Conservation (phyloP, 2,113 vertebrate genomes). For the Ceyx cyanopectus region DNA sequence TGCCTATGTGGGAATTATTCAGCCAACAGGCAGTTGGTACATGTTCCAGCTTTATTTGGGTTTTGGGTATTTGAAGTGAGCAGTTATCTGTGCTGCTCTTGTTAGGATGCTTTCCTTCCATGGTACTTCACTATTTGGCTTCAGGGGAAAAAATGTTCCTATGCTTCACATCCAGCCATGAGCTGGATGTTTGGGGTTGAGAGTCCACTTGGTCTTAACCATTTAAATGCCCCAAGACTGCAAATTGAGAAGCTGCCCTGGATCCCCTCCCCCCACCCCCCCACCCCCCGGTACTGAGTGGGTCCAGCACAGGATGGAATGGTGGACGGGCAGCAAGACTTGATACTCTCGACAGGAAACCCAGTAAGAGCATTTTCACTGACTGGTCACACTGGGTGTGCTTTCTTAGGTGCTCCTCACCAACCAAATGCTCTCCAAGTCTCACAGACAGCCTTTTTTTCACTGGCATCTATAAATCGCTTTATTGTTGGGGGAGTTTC, state of each 20-base stretch:
- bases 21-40: not conserved
- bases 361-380: not conserved
- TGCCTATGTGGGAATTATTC: not conserved
- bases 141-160: not conserved
- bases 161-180: not conserved
- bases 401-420: not conserved
- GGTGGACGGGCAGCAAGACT: not conserved
- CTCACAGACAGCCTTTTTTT: not conserved
- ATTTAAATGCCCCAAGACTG: not conserved
- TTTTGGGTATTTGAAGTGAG: not conserved
- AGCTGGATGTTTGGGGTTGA: not conserved
- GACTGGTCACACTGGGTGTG: not conserved
- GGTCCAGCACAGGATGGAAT: not conserved
- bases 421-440: not conserved
- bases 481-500: not conserved
- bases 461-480: not conserved
- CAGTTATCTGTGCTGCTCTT: not conserved
- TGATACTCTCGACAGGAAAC: not conserved
- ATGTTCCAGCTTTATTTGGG: not conserved
- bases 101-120: not conserved
- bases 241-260: not conserved
- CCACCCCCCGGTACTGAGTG: not conserved
- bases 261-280: not conserved
- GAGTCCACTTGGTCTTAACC: not conserved
- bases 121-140: not conserved